Base-by-base conservation (phyloP, 2,113 vertebrate genomes). In the Paramormyrops kingsleyae region DNA sequence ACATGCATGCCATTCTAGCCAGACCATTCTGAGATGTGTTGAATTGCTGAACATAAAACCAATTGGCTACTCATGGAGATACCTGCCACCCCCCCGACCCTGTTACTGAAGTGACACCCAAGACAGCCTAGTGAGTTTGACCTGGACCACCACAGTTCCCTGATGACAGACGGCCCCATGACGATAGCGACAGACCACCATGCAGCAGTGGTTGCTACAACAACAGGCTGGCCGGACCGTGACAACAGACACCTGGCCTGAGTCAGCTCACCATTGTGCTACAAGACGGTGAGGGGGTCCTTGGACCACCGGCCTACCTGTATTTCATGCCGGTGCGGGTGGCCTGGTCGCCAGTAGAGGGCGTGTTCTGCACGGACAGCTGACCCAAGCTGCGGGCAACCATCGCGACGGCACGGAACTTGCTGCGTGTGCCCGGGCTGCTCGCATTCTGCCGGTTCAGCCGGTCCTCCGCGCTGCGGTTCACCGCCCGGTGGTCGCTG, bases 381-480 rank as follows among this genome's bases (percentile, higher is more conserved):
- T 99, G 99, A 6, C 99, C 98, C 46, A 98, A 96, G 93, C 97
- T 99, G 77, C 97, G 97, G 77, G 99, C 99, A 90, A 99, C 98
- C 97, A 99, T 97, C 62, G 98, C 98, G 95, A 99, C 97, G 0
- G 98, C 94, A 0, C 97, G 96, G 96, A 99, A 99, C 94, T 97
- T 98, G 94, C 97, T 95, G 2, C 96, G 97, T 12, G 96, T 96
- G 89, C 96, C 97, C 86, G 98, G 98, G 94, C 98, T 99, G 95
- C 96, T 97, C 93, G 97, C 95, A 2, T 97, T 97, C 44, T 98
- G 97, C 6, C 98, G 94, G 92, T 96, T 97, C 53, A 98, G 96
- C 17, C 98, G 94, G 74, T 99, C 98, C 21, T 99, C 98, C 0
- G 97, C 95, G 91, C 95, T 96, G 89, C 98, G 97, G 96, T 94